These are phyloP conservation scores for Agapornis roseicollis DNA, from an alignment of 2,113 vertebrate genomes.

Conservation along the genomic window DNA sequence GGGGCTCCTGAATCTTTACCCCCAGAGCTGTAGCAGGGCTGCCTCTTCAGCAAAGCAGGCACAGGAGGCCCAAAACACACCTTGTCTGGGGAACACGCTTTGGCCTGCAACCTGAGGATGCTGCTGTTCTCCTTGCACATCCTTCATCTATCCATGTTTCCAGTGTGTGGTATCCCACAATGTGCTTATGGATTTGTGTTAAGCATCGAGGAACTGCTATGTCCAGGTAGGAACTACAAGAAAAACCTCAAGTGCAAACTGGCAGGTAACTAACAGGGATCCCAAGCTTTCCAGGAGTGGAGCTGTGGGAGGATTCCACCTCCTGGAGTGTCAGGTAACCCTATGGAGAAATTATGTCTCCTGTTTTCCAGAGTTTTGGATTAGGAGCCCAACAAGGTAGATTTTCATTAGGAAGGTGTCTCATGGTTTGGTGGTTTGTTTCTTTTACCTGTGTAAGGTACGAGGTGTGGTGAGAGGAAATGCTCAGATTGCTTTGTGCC, in stretches of 20 bases:
- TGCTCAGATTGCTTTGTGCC: background rate
- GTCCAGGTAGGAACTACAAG: background rate
- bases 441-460: background rate
- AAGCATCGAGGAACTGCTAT: background rate
- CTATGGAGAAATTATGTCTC: background rate
- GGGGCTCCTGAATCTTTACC: background rate
- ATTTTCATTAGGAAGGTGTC: background rate
- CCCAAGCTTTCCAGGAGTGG: background rate
- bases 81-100: background rate
- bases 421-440: background rate
- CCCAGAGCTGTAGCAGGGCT: background rate
- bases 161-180: background rate
- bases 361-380: background rate
- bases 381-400: background rate
- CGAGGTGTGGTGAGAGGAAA: constrained; percentile 13
- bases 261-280: background rate
- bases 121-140: background rate
- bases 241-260: background rate
- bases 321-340: background rate
- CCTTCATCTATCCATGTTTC: background rate
- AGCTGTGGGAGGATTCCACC: background rate
- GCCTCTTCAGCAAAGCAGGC: background rate
- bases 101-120: background rate
- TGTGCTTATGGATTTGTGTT: background rate
- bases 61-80: background rate